Conservation (phyloP, 2,113 vertebrate genomes). For the Elachura formosa region DNA sequence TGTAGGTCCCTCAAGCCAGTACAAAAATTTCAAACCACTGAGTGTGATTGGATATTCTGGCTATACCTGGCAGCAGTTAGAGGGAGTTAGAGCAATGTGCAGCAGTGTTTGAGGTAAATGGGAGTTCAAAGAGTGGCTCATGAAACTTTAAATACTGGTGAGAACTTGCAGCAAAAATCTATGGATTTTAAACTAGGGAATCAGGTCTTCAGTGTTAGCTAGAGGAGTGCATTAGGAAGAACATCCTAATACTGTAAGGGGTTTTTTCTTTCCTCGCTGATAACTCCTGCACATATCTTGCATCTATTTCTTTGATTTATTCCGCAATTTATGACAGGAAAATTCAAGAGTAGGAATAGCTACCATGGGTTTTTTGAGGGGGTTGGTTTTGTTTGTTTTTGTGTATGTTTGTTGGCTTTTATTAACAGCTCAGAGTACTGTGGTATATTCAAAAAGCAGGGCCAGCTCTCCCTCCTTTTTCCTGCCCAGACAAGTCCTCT, state of each 20-base stretch:
- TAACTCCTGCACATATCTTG: neutral
- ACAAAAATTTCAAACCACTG: neutral
- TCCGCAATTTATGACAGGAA: neutral
- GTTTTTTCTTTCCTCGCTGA: neutral
- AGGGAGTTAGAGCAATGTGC: neutral
- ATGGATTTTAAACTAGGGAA: neutral
- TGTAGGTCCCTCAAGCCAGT: neutral
- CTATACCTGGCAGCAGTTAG: neutral
- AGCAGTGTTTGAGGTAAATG: neutral
- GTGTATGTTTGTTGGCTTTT: neutral
- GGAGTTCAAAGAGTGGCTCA: neutral
- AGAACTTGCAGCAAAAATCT: neutral
- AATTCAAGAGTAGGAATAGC: neutral
- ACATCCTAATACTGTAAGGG: neutral
- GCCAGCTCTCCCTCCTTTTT: neutral
- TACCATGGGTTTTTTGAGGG: neutral
- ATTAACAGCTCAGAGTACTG: neutral
- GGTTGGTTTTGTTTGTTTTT: neutral
- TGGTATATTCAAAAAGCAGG: neutral
- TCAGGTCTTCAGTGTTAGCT: neutral
- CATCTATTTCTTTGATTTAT: neutral
- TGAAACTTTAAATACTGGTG: conserved; percentile 1
- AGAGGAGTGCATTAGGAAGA: neutral
- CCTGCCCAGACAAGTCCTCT: neutral
- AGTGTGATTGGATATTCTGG: neutral